Evolutionary conservation across 2,113 vertebrate species (phyloP).

Genomic region (Varanus salvator): DNA sequence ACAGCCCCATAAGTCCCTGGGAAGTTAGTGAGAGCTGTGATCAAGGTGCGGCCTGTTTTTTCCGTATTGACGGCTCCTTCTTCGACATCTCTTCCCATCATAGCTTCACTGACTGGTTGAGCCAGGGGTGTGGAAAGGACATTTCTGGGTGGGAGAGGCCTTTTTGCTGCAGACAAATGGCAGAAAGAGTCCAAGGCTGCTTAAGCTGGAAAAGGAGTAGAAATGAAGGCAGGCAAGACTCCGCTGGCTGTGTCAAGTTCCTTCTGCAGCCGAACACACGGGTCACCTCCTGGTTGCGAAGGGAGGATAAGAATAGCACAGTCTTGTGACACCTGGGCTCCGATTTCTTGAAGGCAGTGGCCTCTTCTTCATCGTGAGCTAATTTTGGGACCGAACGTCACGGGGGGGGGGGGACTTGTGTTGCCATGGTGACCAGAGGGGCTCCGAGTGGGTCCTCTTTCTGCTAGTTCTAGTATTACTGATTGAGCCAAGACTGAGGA

Average conservation of each 20-base stretch:
- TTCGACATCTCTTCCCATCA: background rate
- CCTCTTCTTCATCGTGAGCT: background rate
- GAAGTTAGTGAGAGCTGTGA: background rate
- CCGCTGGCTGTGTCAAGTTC: background rate
- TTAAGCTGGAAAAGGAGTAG: background rate
- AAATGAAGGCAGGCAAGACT: background rate
- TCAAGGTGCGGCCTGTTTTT: background rate
- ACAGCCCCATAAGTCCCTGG: background rate
- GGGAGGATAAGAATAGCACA: slow-evolving; percentile 28
- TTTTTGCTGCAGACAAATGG: background rate
- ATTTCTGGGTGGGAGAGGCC: background rate
- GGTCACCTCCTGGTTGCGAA: background rate
- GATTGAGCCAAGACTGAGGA: background rate
- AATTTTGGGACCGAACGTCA: slow-evolving; percentile 4
- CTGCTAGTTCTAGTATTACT: background rate
- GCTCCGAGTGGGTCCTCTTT: background rate
- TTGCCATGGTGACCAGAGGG: slow-evolving; percentile 7
- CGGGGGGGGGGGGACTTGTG: background rate
- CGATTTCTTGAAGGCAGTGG: slow-evolving; percentile 10
- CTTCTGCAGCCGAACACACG: slow-evolving; percentile 11
- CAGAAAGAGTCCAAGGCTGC: background rate
- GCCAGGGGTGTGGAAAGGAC: background rate
- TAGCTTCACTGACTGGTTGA: background rate
- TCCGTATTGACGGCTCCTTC: background rate
- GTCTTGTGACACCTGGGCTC: slow-evolving; percentile 11